phyloP scores from a whole-genome alignment of 64 coral and sea anemone genomes.

The Pocillopora damicornis region DNA sequence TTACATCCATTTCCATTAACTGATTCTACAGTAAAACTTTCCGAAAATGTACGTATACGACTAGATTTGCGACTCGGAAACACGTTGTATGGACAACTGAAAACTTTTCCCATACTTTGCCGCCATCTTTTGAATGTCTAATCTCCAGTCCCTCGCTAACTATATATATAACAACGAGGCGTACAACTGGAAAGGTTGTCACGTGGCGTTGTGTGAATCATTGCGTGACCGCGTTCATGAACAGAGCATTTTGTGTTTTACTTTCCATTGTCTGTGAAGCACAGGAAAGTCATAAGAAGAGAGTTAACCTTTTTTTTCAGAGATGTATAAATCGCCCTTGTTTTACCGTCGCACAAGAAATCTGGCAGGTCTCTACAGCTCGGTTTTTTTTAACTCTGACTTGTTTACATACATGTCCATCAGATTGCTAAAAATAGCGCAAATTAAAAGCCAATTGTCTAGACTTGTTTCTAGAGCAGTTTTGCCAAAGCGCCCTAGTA shows the following conservation, averaged over 20 bases:
- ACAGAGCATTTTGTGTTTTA: too few species aligned
- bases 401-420: too few species aligned
- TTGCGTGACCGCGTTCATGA: background rate
- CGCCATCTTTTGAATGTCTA: constrained; percentile 28
- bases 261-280: too few species aligned
- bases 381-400: too few species aligned
- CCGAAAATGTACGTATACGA: background rate
- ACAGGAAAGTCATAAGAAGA: too few species aligned
- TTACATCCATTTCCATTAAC: background rate
- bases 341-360: too few species aligned
- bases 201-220: background rate
- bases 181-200: background rate
- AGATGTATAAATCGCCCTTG: too few species aligned
- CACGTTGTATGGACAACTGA: background rate
- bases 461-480: background rate
- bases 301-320: too few species aligned
- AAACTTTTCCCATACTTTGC: background rate
- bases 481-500: too few species aligned
- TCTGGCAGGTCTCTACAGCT: too few species aligned
- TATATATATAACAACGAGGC: background rate
- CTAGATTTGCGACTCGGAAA: background rate
- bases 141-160: background rate
- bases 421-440: too few species aligned
- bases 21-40: background rate
- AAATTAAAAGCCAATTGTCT: background rate